Evolutionary conservation across 2,888 invertebrate genomes (phyloP), one percentile per base, ranked within the genome.

Genomic region (Acanthosoma haemorrhoidale): DNA sequence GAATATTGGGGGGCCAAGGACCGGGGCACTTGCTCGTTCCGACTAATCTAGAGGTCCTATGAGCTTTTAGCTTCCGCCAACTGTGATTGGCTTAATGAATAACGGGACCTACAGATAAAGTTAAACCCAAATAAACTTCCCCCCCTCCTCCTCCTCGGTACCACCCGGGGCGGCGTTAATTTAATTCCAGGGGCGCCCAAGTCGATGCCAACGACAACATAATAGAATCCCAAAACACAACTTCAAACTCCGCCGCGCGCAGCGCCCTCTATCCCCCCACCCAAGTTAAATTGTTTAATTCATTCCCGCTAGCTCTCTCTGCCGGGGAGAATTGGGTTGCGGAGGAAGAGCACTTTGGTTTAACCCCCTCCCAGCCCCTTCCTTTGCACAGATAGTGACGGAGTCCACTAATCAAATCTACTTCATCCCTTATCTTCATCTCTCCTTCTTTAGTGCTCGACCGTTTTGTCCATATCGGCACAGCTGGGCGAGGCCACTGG

Each of bases 151-250:
- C 57, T 38, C 68, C 72, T 38, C 31, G 15, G 67, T 68, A 59
- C 4, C 4, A 31, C 25, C 25, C 18, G 34, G 39, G 41, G 16
- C 51, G 60, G 73, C 73, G 73, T 73, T 73, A 73, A 73, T 73
- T 73, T 73, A 73, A 73, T 73, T 72, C 71, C 58, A 58, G 70
- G 51, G 70, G 68, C 57, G 32, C 61, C 72, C 73, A 73, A 73
- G 73, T 73, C 73, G 73, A 73, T 73, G 71, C 72, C 73, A 73
- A 73, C 73, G 73, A 73, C 73, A 73, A 73, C 73, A 73, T 73
- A 73, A 73, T 73, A 73, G 73, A 71, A 73, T 73, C 73, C 72
- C 73, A 72, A 73, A 73, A 73, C 73, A 73, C 73, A 72, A 72
- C 73, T 73, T 71, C 73, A 71, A 71, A 71, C 71, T 71, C 71